A percentile compares a stretch with the other conserved stretches of the same genome.
Evolutionary conservation across 2,113 vertebrate genomes (phyloP).

Genomic region (Abramis brama): DNA sequence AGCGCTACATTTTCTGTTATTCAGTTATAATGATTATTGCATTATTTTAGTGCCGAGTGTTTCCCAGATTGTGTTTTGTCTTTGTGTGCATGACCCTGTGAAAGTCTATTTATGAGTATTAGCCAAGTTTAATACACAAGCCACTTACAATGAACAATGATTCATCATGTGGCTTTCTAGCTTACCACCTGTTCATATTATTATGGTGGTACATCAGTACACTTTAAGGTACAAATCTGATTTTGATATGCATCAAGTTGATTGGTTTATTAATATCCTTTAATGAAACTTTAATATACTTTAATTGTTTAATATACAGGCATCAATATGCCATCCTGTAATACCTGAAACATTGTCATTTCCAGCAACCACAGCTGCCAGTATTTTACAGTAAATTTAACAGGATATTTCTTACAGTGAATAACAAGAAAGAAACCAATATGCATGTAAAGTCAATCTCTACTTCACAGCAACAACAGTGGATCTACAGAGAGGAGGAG

Average conservation of each 20-base stretch:
- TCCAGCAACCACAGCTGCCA: neutral
- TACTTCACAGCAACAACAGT: conserved; percentile 31
- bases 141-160: neutral
- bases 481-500: conserved; percentile 29
- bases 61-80: neutral
- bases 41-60: neutral
- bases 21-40: neutral
- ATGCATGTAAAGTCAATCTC: neutral
- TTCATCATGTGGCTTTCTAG: too few species aligned
- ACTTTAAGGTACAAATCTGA: too few species aligned
- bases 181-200: too few species aligned
- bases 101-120: neutral
- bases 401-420: too few species aligned
- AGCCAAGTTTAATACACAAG: neutral
- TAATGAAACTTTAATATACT: too few species aligned
- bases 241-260: too few species aligned
- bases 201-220: too few species aligned
- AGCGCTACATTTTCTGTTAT: neutral
- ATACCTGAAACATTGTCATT: neutral
- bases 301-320: neutral
- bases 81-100: neutral
- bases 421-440: neutral
- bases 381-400: neutral
- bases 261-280: too few species aligned
- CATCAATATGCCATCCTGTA: neutral